Evolutionary conservation across 2,113 vertebrate genomes (phyloP), one percentile per base, ranked within the genome.

Genomic region (Gadus chalcogrammus): DNA sequence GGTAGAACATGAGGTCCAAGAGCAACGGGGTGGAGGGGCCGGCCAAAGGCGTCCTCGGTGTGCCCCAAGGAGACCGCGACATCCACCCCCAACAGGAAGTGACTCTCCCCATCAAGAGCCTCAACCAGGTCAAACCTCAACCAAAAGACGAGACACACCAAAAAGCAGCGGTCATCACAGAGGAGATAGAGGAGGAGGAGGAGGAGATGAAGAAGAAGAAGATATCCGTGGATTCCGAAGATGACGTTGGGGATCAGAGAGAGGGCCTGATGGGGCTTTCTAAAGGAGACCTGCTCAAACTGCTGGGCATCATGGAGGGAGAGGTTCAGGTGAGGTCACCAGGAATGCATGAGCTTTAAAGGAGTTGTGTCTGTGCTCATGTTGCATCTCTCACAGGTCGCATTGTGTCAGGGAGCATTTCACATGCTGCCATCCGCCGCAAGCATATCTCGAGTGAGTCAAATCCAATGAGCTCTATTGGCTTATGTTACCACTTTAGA

Each of bases 301-400:
- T 99, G 20, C 93, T 99, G 69, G 97, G 96, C 53, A 93, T 99
- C 85, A 99, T 99, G 97, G 97, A 99, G 87, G 95, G 97, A 78
- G 97, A 99, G 74, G 77, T 99, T 61, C 96, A 99, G 95, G 97
- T 99, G 66, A 61, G 85, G 63, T 16, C 55, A n/a, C n/a, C 15
- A 13, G 9, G 55, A n/a, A 58, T 17, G 55, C n/a, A 17, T 58
- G 1, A 16, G 15, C 55, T 48, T 13, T 48, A 9, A 48, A 48
- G 42, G 42, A 48, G 9, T 58, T 58, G 15, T 58, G 55, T 48
- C 12, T 48, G 42, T 48, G 42, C 42, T 48, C 42, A 48, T 48
- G 42, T 48, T 48, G 12, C 42, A 48, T 9, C 42, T 9, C 9
- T 9, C 8, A 48, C 42, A 9, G 42, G 9, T 48, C 11, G 42